Evolutionary conservation across 1,140 invertebrate genomes (phyloP).

Genomic region (Cyrtorhinus lividipennis): DNA sequence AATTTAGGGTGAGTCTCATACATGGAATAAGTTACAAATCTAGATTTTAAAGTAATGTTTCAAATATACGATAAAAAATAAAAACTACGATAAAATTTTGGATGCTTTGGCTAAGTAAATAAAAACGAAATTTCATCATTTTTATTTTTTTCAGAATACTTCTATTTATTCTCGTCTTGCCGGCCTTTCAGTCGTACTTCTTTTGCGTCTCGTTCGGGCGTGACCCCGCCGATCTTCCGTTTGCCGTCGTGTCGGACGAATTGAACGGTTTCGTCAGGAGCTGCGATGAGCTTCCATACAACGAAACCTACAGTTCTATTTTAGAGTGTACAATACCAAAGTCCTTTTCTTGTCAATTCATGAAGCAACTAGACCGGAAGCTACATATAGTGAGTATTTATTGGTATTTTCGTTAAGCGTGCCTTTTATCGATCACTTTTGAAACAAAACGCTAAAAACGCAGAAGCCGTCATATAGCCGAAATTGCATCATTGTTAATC

Average conservation of each 20-base stretch:
- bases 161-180: slow-evolving; percentile 65
- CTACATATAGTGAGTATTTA: slow-evolving; percentile 18
- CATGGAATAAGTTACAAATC: background rate
- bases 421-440: no score
- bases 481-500: no score
- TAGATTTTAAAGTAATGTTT: no score
- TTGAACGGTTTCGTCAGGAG: slow-evolving; percentile 30
- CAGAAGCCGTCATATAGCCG: no score
- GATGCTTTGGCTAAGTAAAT: no score
- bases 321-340: slow-evolving; percentile 11
- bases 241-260: slow-evolving; percentile 67
- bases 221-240: slow-evolving; percentile 42
- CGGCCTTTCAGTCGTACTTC: slow-evolving; percentile 57
- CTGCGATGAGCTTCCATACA: slow-evolving; percentile 29
- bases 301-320: slow-evolving; percentile 17
- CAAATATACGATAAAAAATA: no score
- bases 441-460: no score
- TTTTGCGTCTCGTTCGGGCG: slow-evolving; percentile 69
- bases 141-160: slow-evolving; percentile 51
- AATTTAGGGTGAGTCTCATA: slow-evolving; percentile 20
- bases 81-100: no score
- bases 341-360: slow-evolving; percentile 19
- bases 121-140: no score
- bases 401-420: background rate
- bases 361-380: slow-evolving; percentile 9